Percentiles rank a stretch among this genome's conserved stretches.
phyloP scores from a whole-genome alignment of 2,113 vertebrate species.

The Chloebia gouldiae region DNA sequence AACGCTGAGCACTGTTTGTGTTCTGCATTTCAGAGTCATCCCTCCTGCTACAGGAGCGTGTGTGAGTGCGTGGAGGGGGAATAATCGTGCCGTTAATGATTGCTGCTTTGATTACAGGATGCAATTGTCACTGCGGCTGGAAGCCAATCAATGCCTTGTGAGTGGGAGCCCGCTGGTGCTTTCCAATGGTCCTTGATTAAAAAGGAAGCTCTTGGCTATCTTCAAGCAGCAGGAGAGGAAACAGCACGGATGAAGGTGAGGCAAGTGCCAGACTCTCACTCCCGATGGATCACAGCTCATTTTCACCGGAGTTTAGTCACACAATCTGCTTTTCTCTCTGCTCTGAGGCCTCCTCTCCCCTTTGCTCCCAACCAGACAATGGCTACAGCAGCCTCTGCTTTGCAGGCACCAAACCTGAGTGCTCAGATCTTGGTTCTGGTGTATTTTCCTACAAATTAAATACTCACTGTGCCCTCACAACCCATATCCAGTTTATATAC shows the following conservation, averaged over 20 bases:
- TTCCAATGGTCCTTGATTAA: constrained; percentile 62
- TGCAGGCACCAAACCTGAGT: neutral
- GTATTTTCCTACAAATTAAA: neutral
- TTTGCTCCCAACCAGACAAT: neutral
- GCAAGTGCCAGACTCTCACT: constrained; percentile 35
- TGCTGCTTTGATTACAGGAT: constrained; percentile 66
- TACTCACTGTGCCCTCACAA: neutral
- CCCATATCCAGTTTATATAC: neutral
- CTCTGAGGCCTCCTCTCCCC: neutral
- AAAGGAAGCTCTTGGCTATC: constrained; percentile 59
- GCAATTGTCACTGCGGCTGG: constrained; percentile 59
- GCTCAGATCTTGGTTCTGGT: neutral
- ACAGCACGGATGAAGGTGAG: neutral
- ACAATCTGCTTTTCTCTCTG: neutral
- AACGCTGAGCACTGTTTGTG: neutral
- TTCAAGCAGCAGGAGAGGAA: constrained; percentile 59
- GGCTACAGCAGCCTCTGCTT: neutral
- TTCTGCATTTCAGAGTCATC: neutral
- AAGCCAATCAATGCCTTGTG: constrained; percentile 56
- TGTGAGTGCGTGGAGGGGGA: neutral
- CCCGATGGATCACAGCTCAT: constrained; percentile 13
- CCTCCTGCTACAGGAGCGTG: neutral
- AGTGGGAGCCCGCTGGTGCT: constrained; percentile 56
- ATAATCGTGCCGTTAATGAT: constrained; percentile 57
- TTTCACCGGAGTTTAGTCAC: neutral